Evolutionary conservation across 1,140 invertebrate genomes (phyloP).

Genomic region (Glossosoma conforme): DNA sequence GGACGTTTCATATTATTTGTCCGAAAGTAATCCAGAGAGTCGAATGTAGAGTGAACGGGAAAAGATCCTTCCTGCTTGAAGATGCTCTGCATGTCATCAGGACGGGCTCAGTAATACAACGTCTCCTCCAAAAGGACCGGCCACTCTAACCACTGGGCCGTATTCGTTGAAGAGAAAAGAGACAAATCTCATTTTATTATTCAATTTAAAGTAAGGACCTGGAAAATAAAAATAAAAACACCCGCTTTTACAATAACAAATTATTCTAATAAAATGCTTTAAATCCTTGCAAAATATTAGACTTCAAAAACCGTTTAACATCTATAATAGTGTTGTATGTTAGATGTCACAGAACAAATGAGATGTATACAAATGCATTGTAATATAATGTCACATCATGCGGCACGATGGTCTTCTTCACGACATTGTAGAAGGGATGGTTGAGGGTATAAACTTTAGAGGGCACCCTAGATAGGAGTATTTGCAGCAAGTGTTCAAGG

Average conservation of each 20-base stretch:
- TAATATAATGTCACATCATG: too few species aligned
- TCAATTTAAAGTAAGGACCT: slow-evolving; percentile 44
- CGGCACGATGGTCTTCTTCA: too few species aligned
- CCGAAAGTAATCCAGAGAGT: slow-evolving; percentile 58
- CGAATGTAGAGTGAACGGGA: slow-evolving; percentile 55
- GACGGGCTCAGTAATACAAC: slow-evolving; percentile 56
- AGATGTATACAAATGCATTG: too few species aligned
- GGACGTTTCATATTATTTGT: slow-evolving; percentile 50
- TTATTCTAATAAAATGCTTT: neutral
- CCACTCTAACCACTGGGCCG: slow-evolving; percentile 57
- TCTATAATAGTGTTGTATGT: neutral
- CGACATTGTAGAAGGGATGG: too few species aligned
- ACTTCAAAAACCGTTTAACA: neutral
- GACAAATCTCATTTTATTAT: slow-evolving; percentile 41
- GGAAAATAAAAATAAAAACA: slow-evolving; percentile 19
- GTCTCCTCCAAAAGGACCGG: slow-evolving; percentile 55
- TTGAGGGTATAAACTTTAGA: too few species aligned
- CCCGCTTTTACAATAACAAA: neutral
- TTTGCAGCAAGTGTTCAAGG: too few species aligned
- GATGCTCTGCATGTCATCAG: slow-evolving; percentile 57
- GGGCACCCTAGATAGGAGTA: too few species aligned
- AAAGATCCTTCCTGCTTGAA: slow-evolving; percentile 53
- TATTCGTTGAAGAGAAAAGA: slow-evolving; percentile 57
- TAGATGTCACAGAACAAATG: too few species aligned
- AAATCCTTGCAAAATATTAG: neutral